Evolutionary conservation across 2,888 invertebrate genomes (phyloP), one percentile per base, ranked within the genome.

Genomic region (Heliothis peltigera): DNA sequence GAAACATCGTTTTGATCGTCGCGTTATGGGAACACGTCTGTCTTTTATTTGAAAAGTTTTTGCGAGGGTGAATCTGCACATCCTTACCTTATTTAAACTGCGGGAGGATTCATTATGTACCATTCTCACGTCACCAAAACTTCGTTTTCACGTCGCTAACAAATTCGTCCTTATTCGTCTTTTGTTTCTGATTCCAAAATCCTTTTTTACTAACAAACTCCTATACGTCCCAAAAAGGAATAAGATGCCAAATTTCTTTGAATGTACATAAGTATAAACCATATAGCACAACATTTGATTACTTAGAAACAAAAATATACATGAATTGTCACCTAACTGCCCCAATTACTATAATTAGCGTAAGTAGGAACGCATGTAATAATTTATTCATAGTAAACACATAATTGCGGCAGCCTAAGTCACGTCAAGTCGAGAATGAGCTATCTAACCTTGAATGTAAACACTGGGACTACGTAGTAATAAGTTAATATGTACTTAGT

Each of bases 401-500:
- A 62, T 57, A 67, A 72, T 57, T 57, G 49, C 21, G 5, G 54
- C 54, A 63, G 35, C 28, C n/a, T 63, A 73, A 54, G 73, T 68
- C 73, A 73, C 73, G 73, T 42, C 51, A 72, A 57, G 42, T 53
- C 28, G 66, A 22, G 18, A 60, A 25, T 54, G 54, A 67, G 46
- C 25, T 51, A 56, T 54, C 8, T 42, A 62, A 43, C 71, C 74
- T 73, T 73, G 57, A 55, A 43, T 10, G 8, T 35, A 57, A 66
- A 54, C 25, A 25, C 44, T 49, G 43, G 49, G 18, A 52, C 32
- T 32, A 35, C 15, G 6, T 25, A 25, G 6, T 15, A 35, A 35
- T 15, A 35, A 35, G 35, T 15, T 35, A 35, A 15, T 35, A 25
- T 4, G 25, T 25, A 15, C 35, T 28, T 28, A 6, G 28, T 35